Evolutionary conservation across 2,797 vertebrate species (phyloP).

Genomic region (Oryzias dopingdopingensis): DNA sequence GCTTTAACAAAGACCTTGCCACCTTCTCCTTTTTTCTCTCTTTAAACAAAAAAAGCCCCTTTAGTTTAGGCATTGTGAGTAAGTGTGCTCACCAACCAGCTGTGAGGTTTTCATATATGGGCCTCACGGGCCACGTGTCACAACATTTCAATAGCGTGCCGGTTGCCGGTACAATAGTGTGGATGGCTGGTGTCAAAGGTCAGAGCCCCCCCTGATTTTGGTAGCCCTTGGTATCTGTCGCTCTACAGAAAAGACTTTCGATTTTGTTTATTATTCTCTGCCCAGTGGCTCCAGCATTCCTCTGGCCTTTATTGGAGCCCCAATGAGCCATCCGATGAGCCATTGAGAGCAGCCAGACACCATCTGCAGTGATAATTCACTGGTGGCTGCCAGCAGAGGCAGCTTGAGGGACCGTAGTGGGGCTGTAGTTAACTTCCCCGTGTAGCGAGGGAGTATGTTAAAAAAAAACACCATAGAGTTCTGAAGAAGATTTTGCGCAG

Average conservation of each 20-base stretch:
- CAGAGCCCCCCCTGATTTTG: constrained; percentile 62
- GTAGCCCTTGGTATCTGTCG: constrained; percentile 63
- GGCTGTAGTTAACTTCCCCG: constrained; percentile 51
- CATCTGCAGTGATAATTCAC: constrained; percentile 77
- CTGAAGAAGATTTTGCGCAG: constrained; percentile 18
- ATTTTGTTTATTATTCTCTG: constrained; percentile 72
- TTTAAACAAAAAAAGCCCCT: constrained; percentile 33
- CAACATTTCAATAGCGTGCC: constrained; percentile 68
- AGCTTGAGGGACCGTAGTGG: constrained; percentile 59
- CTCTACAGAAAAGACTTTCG: constrained; percentile 61
- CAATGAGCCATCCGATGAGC: constrained; percentile 73
- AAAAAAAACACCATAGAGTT: constrained; percentile 29
- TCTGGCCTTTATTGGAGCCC: constrained; percentile 68
- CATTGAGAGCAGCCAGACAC: constrained; percentile 74
- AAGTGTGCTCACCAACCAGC: constrained; percentile 76
- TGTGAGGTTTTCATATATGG: constrained; percentile 73
- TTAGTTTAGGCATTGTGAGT: constrained; percentile 71
- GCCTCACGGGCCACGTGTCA: constrained; percentile 74
- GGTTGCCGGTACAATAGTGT: constrained; percentile 72
- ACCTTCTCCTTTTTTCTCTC: constrained; percentile 51
- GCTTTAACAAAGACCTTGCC: constrained; percentile 50
- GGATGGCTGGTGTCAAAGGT: constrained; percentile 75
- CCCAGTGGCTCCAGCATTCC: constrained; percentile 72
- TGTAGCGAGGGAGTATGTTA: constrained; percentile 33
- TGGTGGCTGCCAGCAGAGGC: constrained; percentile 57